Evolutionary conservation across 2,797 vertebrate genomes (phyloP).

Genomic region (Acipenser transmontanus): DNA sequence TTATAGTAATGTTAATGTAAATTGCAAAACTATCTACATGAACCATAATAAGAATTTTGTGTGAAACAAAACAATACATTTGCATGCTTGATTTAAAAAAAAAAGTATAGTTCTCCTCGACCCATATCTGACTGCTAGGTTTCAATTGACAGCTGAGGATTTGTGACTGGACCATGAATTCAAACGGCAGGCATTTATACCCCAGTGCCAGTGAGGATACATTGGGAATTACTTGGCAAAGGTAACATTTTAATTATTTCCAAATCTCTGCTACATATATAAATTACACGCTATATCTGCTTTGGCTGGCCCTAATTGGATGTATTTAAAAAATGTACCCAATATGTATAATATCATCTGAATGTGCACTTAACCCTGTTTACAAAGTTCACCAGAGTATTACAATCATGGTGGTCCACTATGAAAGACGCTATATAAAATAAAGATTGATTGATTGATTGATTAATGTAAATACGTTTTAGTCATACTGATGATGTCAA

Average conservation of each 20-base stretch:
- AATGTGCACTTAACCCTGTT: constrained; percentile 18
- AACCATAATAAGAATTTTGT: constrained; percentile 3
- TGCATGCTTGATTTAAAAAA: constrained; percentile 79
- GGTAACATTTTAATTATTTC: constrained; percentile 99
- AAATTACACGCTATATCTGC: constrained; percentile 52
- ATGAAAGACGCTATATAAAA: too few species aligned
- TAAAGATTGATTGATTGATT: too few species aligned
- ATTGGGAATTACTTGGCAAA: constrained; percentile 99
- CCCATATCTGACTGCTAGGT: constrained; percentile 99
- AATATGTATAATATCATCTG: constrained; percentile 30
- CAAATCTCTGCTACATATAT: constrained; percentile 65
- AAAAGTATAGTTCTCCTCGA: constrained; percentile 87
- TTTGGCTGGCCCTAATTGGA: constrained; percentile 36
- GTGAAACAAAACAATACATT: constrained; percentile 31
- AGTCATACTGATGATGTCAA: neutral
- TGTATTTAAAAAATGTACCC: constrained; percentile 36
- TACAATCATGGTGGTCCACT: neutral
- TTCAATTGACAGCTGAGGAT: constrained; percentile 99
- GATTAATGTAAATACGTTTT: too few species aligned
- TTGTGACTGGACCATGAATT: constrained; percentile 99
- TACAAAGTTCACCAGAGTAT: neutral
- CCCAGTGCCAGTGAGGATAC: constrained; percentile 98
- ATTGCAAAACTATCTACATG: neutral
- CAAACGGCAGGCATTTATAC: constrained; percentile 99
- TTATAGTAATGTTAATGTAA: constrained; percentile 14